Percentiles rank a stretch among this genome's conserved stretches.
phyloP scores from a whole-genome alignment of 1,140 invertebrate genomes.

The Mactra quadrangularis region DNA sequence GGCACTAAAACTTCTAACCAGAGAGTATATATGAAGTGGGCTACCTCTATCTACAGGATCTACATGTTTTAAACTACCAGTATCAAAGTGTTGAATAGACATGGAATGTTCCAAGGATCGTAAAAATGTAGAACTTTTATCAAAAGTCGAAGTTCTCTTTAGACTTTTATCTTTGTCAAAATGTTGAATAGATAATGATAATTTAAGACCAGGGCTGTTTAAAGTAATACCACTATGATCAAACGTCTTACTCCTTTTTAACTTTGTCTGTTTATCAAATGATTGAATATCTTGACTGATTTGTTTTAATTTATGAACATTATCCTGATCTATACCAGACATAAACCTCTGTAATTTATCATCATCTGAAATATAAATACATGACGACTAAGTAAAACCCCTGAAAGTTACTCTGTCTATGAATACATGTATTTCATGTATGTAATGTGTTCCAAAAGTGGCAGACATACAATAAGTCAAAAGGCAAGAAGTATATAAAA shows the following conservation, averaged over 20 bases:
- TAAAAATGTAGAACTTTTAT: constrained; percentile 32
- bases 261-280: constrained; percentile 58
- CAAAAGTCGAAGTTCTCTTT: constrained; percentile 11
- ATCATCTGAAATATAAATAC: constrained; percentile 2
- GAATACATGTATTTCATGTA: neutral
- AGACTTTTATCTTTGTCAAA: constrained; percentile 65
- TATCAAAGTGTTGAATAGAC: constrained; percentile 56
- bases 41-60: constrained; percentile 62
- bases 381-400: neutral
- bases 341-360: neutral
- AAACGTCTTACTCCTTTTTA: constrained; percentile 66
- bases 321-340: neutral
- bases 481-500: too few relatives aligned
- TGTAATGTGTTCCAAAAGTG: neutral
- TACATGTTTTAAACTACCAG: constrained; percentile 54
- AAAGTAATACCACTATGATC: constrained; percentile 62
- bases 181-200: constrained; percentile 64
- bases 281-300: constrained; percentile 59
- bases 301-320: constrained; percentile 1
- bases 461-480: neutral
- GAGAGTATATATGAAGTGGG: constrained; percentile 68
- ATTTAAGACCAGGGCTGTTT: constrained; percentile 22
- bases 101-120: constrained; percentile 30
- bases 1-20: constrained; percentile 38
- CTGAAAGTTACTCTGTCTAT: neutral